phyloP scores from a whole-genome alignment of 2,113 vertebrate genomes.

The Brachyhypopomus occidentalis region DNA sequence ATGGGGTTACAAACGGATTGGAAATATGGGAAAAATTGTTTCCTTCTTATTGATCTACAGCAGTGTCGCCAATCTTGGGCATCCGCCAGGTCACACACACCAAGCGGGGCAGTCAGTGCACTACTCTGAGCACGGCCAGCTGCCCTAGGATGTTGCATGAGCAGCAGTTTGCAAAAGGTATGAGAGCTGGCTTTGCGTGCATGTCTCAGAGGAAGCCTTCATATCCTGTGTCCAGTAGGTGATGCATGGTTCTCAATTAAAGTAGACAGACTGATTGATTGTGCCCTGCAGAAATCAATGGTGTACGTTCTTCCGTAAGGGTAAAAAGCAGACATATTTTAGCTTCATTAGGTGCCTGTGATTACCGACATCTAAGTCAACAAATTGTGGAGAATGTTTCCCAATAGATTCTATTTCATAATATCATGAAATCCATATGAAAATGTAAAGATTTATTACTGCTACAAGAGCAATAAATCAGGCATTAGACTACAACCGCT shows the following conservation, averaged over 20 bases:
- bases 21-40: too few relatives aligned
- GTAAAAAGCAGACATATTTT: slow-evolving; percentile 67
- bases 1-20: too few relatives aligned
- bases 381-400: slow-evolving; percentile 62
- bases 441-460: slow-evolving; percentile 40
- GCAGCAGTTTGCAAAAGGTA: too few relatives aligned
- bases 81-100: too few relatives aligned
- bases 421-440: slow-evolving; percentile 55
- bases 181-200: not conserved
- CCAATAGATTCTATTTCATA: slow-evolving; percentile 63
- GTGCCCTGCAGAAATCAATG: slow-evolving; percentile 68
- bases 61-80: too few relatives aligned
- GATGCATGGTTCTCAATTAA: slow-evolving; percentile 63
- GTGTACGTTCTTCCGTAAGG: slow-evolving; percentile 46
- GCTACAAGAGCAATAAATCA: slow-evolving; percentile 11
- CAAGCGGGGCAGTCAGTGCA: too few relatives aligned
- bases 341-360: slow-evolving; percentile 64
- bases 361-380: slow-evolving; percentile 48
- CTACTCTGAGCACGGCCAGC: too few relatives aligned
- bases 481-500: slow-evolving; percentile 2
- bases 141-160: too few relatives aligned
- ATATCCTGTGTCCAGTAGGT: slow-evolving; percentile 27
- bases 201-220: slow-evolving; percentile 10
- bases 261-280: slow-evolving; percentile 69
- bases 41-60: too few relatives aligned